phyloP scores from a whole-genome alignment of 2,113 vertebrate species.

The Ellobius talpinus region DNA sequence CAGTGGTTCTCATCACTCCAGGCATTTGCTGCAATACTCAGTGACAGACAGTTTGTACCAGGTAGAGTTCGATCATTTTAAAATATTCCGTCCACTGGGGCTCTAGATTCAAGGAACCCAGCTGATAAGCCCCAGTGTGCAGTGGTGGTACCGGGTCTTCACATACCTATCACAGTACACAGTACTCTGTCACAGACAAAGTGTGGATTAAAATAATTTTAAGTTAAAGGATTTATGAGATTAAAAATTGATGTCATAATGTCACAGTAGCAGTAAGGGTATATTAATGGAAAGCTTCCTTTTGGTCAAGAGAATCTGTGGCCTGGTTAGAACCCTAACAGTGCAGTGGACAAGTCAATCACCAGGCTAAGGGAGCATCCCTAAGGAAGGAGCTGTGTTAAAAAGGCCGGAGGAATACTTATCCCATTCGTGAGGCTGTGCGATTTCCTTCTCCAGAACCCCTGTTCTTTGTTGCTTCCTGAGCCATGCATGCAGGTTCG shows the following conservation, averaged over 20 bases:
- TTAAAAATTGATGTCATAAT: constrained; percentile 12
- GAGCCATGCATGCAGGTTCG: neutral
- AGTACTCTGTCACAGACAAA: neutral
- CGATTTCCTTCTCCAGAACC: neutral
- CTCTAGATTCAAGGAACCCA: constrained; percentile 15
- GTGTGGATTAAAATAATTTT: constrained; percentile 14
- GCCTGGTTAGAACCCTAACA: neutral
- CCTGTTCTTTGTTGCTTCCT: neutral
- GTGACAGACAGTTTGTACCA: neutral
- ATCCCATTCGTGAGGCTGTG: neutral
- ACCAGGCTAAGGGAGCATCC: neutral
- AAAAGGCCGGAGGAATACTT: neutral
- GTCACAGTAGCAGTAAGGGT: neutral
- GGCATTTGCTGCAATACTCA: constrained; percentile 4
- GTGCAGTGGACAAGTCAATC: neutral
- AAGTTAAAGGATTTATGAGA: constrained; percentile 32
- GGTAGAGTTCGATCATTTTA: neutral
- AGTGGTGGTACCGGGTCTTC: neutral
- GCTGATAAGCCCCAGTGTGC: neutral
- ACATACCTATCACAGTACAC: neutral
- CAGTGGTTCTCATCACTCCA: neutral
- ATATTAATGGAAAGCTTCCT: neutral
- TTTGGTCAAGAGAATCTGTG: neutral
- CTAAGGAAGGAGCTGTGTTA: neutral
- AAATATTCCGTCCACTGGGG: neutral